Evolutionary conservation across 2,797 vertebrate species (phyloP).

Genomic region (Dallia pectoralis): DNA sequence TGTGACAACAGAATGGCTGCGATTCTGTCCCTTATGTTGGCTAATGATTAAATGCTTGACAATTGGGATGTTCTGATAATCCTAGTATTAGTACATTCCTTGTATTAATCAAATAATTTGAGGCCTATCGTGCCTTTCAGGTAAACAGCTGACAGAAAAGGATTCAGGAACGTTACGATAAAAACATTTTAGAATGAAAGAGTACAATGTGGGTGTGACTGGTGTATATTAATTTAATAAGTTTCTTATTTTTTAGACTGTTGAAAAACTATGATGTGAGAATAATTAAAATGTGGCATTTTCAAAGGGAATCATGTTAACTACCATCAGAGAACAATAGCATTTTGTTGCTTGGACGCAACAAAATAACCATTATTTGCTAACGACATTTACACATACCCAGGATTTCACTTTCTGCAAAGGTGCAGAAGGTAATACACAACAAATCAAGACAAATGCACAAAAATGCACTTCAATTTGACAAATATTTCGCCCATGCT

Average conservation of each 20-base stretch:
- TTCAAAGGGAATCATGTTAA: neutral
- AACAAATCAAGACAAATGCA: neutral
- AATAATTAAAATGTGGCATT: neutral
- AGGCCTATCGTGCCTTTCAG: conserved; percentile 27
- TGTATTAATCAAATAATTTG: conserved; percentile 35
- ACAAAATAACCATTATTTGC: too few relatives aligned
- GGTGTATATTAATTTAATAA: neutral
- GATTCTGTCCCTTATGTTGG: conserved; percentile 26
- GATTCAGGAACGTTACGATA: neutral
- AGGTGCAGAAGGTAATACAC: too few relatives aligned
- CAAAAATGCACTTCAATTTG: neutral
- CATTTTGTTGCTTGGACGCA: too few relatives aligned
- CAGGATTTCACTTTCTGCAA: too few relatives aligned
- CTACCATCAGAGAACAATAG: neutral
- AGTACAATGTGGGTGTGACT: neutral
- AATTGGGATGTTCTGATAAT: conserved; percentile 67
- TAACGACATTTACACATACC: too few relatives aligned
- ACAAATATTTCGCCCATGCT: too few relatives aligned
- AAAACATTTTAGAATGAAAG: neutral
- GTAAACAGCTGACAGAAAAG: conserved; percentile 32
- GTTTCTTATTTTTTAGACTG: neutral
- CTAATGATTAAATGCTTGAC: conserved; percentile 55
- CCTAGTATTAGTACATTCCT: conserved; percentile 70
- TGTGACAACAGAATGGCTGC: conserved; percentile 41
- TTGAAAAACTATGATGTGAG: neutral